Percentiles rank a stretch among this genome's conserved stretches.
Conservation (phyloP, 2,797 vertebrate species). For the Sparus aurata region DNA sequence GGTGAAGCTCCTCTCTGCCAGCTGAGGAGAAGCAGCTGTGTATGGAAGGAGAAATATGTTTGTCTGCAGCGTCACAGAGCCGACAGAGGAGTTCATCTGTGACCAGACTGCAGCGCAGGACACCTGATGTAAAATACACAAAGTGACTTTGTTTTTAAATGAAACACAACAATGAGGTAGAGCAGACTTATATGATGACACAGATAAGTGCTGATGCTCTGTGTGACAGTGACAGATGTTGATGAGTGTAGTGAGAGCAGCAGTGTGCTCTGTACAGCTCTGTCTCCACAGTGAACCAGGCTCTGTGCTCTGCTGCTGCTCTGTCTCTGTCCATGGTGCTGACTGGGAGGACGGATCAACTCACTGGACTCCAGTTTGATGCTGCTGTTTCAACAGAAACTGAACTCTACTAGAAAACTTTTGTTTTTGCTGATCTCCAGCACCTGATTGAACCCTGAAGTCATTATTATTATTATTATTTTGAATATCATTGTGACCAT, state of each 20-base stretch:
- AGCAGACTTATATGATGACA: neutral
- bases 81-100: neutral
- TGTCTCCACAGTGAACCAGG: neutral
- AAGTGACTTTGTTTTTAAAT: no score
- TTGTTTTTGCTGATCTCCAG: neutral
- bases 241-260: neutral
- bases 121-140: neutral
- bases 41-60: neutral
- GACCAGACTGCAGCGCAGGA: neutral
- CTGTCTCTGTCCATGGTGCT: constrained; percentile 36
- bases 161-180: neutral
- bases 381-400: neutral
- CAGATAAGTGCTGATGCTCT: neutral
- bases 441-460: neutral
- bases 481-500: no score
- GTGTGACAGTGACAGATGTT: neutral
- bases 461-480: no score
- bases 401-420: neutral
- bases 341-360: neutral
- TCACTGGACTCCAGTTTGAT: neutral
- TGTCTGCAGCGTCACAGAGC: neutral
- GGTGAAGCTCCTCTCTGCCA: constrained; percentile 1
- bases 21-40: constrained; percentile 1
- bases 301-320: constrained; percentile 25
- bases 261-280: neutral